phyloP scores from a whole-genome alignment of 2,113 vertebrate species.

The Brachyhypopomus gauderio region DNA sequence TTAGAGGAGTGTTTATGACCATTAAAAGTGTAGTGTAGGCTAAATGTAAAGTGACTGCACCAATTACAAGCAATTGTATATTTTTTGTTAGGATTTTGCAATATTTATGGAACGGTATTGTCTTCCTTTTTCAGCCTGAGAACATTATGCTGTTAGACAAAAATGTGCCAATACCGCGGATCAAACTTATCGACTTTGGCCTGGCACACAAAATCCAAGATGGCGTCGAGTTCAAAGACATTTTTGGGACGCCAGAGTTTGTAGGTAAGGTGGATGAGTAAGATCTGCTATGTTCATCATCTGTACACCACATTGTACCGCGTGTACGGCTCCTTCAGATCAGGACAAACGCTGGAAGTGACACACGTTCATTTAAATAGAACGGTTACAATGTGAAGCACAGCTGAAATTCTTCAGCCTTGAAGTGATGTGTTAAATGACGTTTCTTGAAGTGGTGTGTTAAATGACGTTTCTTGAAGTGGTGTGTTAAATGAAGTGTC shows the following conservation, averaged over 20 bases:
- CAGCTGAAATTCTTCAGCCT: slow-evolving; percentile 19
- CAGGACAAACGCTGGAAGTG: not conserved
- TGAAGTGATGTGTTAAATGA: too few species aligned
- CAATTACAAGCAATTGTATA: not conserved
- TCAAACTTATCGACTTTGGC: slow-evolving; percentile 97
- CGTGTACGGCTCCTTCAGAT: not conserved
- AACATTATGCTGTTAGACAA: slow-evolving; percentile 98
- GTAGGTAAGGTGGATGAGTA: slow-evolving; percentile 78
- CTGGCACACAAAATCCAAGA: slow-evolving; percentile 93
- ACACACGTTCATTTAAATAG: slow-evolving; percentile 24
- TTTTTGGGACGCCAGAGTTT: slow-evolving; percentile 97
- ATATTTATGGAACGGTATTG: slow-evolving; percentile 36
- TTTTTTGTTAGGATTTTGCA: not conserved
- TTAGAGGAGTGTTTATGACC: not conserved
- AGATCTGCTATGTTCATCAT: not conserved
- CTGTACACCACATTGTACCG: not conserved
- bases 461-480: slow-evolving; percentile 51
- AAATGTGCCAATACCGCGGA: slow-evolving; percentile 82
- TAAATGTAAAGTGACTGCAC: too few species aligned
- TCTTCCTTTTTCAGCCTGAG: slow-evolving; percentile 85
- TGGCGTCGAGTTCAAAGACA: slow-evolving; percentile 94
- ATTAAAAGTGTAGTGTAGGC: not conserved
- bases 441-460: slow-evolving; percentile 21
- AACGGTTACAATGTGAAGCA: not conserved
- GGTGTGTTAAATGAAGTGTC: slow-evolving; percentile 13